Conservation (phyloP, 2,797 vertebrate genomes). For the Micrastur ruficollis region DNA sequence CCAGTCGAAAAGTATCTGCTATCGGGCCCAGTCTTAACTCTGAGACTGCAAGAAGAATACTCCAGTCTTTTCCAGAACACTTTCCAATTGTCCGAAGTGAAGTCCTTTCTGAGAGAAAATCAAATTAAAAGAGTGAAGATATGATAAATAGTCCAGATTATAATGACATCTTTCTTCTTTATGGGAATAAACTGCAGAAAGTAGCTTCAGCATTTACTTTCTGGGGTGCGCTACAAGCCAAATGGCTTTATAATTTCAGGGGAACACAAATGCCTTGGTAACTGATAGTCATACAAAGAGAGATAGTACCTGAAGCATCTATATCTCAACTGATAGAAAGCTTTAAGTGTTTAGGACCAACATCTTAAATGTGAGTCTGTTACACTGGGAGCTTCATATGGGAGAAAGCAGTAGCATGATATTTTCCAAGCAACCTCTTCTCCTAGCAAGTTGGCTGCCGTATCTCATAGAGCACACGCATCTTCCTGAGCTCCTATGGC, state of each 20-base stretch:
- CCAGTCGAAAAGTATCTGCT: neutral
- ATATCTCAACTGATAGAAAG: neutral
- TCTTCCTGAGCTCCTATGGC: neutral
- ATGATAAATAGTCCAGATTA: neutral
- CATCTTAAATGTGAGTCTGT: neutral
- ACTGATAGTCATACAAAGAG: neutral
- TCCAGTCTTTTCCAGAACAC: neutral
- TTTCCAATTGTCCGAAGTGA: neutral
- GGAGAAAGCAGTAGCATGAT: neutral
- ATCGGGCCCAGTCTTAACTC: neutral
- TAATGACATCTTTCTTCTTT: neutral
- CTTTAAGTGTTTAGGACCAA: neutral
- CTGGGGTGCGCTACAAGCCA: neutral
- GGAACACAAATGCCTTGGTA: neutral
- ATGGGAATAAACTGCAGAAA: neutral
- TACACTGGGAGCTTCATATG: neutral
- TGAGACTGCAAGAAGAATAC: neutral
- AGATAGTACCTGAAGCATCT: neutral
- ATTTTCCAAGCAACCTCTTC: neutral
- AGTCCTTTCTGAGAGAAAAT: neutral
- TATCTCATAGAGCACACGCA: neutral
- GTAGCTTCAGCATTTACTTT: neutral
- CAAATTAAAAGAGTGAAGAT: neutral
- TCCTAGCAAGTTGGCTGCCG: neutral
- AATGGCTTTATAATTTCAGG: neutral